Percentiles rank a stretch among this genome's conserved stretches.
phyloP scores from a whole-genome alignment of 2,888 invertebrate species.

The Amiota mariae region DNA sequence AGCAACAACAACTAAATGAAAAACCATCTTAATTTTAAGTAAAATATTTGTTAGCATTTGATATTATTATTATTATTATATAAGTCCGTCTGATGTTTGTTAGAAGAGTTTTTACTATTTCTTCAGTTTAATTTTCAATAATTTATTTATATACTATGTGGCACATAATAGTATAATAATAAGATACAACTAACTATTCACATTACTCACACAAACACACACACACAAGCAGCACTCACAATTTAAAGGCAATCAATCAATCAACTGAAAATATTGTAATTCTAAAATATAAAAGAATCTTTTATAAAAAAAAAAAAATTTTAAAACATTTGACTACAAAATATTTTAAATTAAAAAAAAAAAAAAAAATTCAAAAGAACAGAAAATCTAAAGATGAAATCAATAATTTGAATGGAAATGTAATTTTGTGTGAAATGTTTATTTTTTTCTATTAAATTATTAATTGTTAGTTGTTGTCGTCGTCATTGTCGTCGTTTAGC shows the following conservation, averaged over 20 bases:
- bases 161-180: neutral
- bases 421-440: conserved; percentile 44
- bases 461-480: conserved; percentile 23
- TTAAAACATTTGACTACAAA: neutral
- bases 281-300: conserved; percentile 7
- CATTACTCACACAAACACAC: neutral
- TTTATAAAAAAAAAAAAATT: neutral
- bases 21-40: conserved; percentile 18
- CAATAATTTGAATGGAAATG: conserved; percentile 41
- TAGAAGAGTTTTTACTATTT: neutral
- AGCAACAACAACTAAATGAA: neutral
- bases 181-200: neutral
- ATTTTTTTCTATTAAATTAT: neutral
- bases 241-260: neutral
- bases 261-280: conserved; percentile 1
- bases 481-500: neutral
- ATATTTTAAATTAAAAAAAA: neutral
- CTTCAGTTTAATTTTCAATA: neutral
- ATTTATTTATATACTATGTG: too few species aligned
- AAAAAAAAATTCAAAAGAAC: neutral
- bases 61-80: too few species aligned
- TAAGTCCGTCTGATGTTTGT: neutral
- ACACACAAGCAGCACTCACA: conserved; percentile 26
- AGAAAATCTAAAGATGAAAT: neutral
- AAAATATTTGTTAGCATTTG: conserved; percentile 21